phyloP scores from a whole-genome alignment of 1,140 invertebrate species.

The Drosophila simulans region DNA sequence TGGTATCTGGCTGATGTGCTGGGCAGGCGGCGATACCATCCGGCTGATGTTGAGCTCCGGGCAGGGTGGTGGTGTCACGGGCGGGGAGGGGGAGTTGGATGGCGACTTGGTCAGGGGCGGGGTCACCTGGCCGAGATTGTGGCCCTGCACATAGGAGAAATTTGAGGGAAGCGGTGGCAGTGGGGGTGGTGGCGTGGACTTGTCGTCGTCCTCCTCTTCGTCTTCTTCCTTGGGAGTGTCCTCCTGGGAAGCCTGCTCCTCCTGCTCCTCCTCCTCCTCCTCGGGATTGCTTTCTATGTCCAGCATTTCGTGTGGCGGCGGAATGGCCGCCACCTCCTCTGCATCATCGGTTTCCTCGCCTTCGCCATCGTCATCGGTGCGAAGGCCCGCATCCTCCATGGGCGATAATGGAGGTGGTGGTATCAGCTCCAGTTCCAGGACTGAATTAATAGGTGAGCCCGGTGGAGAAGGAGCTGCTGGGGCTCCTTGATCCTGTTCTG shows the following conservation, averaged over 20 bases:
- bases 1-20: constrained; percentile 65
- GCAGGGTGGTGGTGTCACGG: constrained; percentile 73
- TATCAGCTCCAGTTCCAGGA: constrained; percentile 73
- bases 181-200: constrained; percentile 77
- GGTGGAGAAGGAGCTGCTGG: constrained; percentile 40
- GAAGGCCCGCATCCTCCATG: constrained; percentile 57
- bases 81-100: constrained; percentile 78
- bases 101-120: constrained; percentile 76
- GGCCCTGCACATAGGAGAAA: constrained; percentile 74
- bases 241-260: constrained; percentile 2
- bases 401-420: constrained; percentile 75
- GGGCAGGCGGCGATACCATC: constrained; percentile 77
- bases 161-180: constrained; percentile 79
- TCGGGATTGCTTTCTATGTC: constrained; percentile 6
- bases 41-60: constrained; percentile 65
- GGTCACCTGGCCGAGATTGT: constrained; percentile 47
- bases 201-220: constrained; percentile 58
- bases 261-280: constrained; percentile 12
- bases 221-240: constrained; percentile 23
- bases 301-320: constrained; percentile 26
- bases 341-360: constrained; percentile 69
- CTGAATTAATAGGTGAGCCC: constrained; percentile 66
- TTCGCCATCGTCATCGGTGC: constrained; percentile 69
- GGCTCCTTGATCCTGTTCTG: constrained; percentile 10
- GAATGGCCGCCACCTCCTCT: constrained; percentile 30